These are phyloP conservation scores for Phylloscopus trochilus DNA, from an alignment of 2,113 vertebrate species.

Conservation along the genomic window DNA sequence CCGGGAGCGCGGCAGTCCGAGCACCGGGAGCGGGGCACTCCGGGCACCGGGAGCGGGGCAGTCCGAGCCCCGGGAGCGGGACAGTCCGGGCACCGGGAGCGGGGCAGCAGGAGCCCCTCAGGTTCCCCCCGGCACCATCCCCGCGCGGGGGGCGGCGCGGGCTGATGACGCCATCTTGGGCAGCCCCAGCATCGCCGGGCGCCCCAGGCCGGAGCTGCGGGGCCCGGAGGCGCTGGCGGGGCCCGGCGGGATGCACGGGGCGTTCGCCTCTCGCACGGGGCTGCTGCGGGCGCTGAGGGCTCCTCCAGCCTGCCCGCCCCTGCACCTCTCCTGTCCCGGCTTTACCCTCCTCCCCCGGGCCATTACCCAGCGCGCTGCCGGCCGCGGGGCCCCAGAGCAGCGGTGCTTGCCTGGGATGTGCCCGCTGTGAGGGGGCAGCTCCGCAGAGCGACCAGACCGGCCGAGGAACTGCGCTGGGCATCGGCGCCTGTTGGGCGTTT, in stretches of 20 bases:
- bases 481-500: fast-evolving
- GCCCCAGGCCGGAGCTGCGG: fast-evolving
- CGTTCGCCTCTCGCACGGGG: fast-evolving
- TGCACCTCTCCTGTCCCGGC: background rate
- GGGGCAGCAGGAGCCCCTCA: fast-evolving
- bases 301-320: background rate
- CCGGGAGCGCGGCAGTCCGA: fast-evolving
- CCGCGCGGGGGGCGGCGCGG: background rate
- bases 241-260: fast-evolving
- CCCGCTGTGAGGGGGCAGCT: background rate
- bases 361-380: background rate
- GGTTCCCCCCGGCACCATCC: fast-evolving
- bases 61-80: no score
- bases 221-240: fast-evolving
- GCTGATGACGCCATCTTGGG: background rate
- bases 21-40: background rate
- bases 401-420: fast-evolving
- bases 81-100: no score
- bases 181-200: background rate
- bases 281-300: background rate
- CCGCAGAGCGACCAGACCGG: background rate
- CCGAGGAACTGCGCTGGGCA: background rate
- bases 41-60: background rate
- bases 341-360: background rate
- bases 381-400: background rate